Base-by-base conservation (phyloP, 1,140 invertebrate species). In the Babylonia areolata region DNA sequence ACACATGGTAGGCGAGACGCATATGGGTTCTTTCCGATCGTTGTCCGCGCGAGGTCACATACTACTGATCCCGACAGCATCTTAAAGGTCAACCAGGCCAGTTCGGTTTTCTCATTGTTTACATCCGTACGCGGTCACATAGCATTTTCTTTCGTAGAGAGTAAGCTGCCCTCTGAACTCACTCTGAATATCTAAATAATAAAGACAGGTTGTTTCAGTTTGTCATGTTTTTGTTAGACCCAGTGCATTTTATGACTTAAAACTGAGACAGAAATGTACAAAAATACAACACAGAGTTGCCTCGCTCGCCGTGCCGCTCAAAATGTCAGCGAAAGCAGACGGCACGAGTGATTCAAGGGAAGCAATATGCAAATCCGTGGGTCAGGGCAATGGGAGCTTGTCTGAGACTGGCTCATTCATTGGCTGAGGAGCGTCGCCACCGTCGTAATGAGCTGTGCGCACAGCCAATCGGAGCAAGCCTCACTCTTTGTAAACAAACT, bases 401-500 rank as follows among this genome's bases (percentile, higher is more conserved):
- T n/a, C n/a, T 54, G 51, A 81, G 80, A 81, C 42, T 51, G 42
- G 28, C 17, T 17, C 58, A 5, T 5, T 46, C 20, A 75, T 84
- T 84, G 82, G 82, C 39, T 75, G 28, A 15, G 54, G 17, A 64
- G 40, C 33, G 82, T 84, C 82, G 82, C 69, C 82, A 84, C 37
- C 82, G 40, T 84, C 71, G 82, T 71, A 84, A 84, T 84, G 64
- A 84, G 81, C 58, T 46, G 37, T 23, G 23, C 3, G 33, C 69
- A 9, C 69, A 73, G 37, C 82, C 82, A 84, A 84, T 84, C 37
- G 31, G 54, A 84, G 82, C 82, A 46, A 46, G 40, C 64, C 28
- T 69, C 69, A 84, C 82, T 51, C 40, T 37, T 58, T 69, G 82
- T 84, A 84, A 84, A 84, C 82, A 84, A 84, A 84, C 64, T 31